Base-by-base conservation (phyloP, 2,888 invertebrate species). In the Pammene aurita region DNA sequence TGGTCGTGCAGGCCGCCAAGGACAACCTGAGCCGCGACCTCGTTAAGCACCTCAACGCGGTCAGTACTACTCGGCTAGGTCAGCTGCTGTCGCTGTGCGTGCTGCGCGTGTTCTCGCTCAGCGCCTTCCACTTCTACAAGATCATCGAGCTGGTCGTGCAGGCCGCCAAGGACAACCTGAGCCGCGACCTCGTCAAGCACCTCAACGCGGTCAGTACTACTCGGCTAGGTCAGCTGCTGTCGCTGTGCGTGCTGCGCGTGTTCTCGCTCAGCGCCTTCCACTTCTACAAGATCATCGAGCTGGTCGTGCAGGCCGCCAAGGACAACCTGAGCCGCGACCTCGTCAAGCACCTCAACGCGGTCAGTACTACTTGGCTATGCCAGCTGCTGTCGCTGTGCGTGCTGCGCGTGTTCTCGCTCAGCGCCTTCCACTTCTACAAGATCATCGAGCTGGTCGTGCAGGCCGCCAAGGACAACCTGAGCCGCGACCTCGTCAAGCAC, bases 131-230 rank as follows among this genome's bases (percentile, higher is more conserved):
- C 84, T 99, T 99, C 89, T 98, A 98, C 86, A 98, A 98, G 93
- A 96, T 99, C 54, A 98, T 99, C 74, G 99, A 99, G 92, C 94
- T 98, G 18, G 96, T 98, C 56, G 98, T 99, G 11, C 94, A 97
- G 70, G 95, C 96, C 5, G 96, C 97, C 0, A 97, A 97, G 72
- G 97, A 97, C 76, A 95, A 96, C 64, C 93, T 99, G 16, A 96
- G 97, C 26, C 94, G 99, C 52, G 97, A 98, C 80, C 95, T 98
- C 72, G 97, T 99, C 16, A 98, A 98, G 82, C 98, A 99, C 92
- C 93, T 99, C 48, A 99, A 98, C 11, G 42, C 42, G 42, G 42
- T 42, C 42, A 10, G 42, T 42, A 42, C 42, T 11, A 42, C 54
- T 10, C 7, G 26, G 26, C 26, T 26, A 26, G 26, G 26, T 26